Conservation (phyloP, 2,113 vertebrate genomes). For the Pampusana beccarii region DNA sequence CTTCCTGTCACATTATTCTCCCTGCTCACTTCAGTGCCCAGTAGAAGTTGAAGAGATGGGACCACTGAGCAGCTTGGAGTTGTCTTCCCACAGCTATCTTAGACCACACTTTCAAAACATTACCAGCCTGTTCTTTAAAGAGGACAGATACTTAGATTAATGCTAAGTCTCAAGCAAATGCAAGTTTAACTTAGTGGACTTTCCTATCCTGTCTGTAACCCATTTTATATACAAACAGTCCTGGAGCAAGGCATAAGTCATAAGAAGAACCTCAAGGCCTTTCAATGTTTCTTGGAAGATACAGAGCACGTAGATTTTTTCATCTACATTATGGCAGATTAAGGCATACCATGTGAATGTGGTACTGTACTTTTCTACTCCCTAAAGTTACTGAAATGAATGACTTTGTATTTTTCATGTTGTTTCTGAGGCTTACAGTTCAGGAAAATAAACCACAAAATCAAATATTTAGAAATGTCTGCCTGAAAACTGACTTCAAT, state of each 20-base stretch:
- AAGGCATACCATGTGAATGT: background rate
- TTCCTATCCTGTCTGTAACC: background rate
- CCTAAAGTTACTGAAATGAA: background rate
- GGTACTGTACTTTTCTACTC: background rate
- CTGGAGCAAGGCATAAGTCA: background rate
- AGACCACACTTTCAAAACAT: background rate
- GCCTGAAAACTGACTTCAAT: background rate
- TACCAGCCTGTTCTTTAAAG: background rate
- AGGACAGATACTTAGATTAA: background rate
- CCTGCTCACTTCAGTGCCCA: background rate
- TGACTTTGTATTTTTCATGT: accelerated
- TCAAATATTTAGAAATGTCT: background rate
- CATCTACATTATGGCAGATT: background rate
- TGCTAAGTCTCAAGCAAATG: background rate
- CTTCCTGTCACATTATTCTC: background rate
- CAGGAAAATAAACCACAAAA: background rate
- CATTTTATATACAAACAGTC: background rate
- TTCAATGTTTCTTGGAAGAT: background rate
- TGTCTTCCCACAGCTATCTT: background rate
- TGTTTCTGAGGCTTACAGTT: background rate
- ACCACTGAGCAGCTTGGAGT: background rate
- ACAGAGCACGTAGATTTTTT: background rate
- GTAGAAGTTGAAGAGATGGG: background rate
- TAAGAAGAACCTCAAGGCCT: background rate
- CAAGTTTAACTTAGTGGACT: background rate